Conservation (phyloP, 2,888 invertebrate species). For the Cremastinae sp. region DNA sequence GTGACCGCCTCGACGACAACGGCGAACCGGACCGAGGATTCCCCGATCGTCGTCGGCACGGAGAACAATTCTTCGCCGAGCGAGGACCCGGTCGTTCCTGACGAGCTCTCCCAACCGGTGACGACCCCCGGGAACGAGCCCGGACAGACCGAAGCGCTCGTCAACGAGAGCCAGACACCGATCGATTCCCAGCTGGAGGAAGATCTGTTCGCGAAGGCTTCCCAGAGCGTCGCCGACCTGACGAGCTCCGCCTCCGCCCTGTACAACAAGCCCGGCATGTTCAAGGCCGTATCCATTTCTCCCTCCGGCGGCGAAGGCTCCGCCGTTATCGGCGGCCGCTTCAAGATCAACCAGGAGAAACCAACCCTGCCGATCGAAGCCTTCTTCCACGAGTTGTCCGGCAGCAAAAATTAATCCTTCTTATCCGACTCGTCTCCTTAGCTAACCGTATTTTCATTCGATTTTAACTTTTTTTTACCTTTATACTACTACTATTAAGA, state of each 20-base stretch:
- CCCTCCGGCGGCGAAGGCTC: conserved; percentile 82
- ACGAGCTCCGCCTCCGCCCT: conserved; percentile 88
- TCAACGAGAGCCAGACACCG: conserved; percentile 48
- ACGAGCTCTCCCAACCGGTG: conserved; percentile 21
- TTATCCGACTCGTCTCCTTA: background rate
- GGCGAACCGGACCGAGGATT: conserved; percentile 5
- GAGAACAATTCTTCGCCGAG: conserved; percentile 11
- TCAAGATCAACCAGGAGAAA: conserved; percentile 89
- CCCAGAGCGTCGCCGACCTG: conserved; percentile 87
- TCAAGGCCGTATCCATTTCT: conserved; percentile 84
- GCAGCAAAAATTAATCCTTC: conserved; percentile 82
- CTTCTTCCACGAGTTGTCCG: conserved; percentile 88
- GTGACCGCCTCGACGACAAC: conserved; percentile 19
- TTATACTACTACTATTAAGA: background rate
- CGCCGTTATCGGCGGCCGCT: conserved; percentile 79
- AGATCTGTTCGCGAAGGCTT: conserved; percentile 78
- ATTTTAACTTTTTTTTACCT: background rate
- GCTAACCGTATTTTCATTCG: background rate
- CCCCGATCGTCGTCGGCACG: conserved; percentile 17
- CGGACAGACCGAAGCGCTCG: conserved; percentile 44
- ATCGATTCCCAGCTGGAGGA: conserved; percentile 70
- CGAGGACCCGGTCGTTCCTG: conserved; percentile 24
- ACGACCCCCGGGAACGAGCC: conserved; percentile 8
- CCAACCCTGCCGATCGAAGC: conserved; percentile 91
- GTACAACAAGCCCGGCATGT: conserved; percentile 87